These are phyloP conservation scores for Ridgeia piscesae DNA, from an alignment of 1,140 invertebrate genomes.

Conservation along the genomic window DNA sequence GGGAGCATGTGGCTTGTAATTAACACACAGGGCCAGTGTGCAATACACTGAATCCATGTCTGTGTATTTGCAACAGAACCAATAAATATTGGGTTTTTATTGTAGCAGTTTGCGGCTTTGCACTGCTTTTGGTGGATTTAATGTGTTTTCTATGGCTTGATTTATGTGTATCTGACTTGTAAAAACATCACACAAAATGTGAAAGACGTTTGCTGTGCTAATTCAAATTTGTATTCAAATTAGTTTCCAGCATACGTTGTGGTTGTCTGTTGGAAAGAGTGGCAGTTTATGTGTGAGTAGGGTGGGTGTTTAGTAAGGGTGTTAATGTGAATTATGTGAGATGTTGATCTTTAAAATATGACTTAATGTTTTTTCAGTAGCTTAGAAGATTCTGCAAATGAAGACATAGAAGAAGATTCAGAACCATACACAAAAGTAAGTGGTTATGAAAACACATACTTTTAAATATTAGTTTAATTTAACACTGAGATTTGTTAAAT, in stretches of 20 bases:
- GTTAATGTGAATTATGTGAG: too few species aligned
- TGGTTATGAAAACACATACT: neutral
- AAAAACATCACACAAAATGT: neutral
- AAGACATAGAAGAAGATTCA: neutral
- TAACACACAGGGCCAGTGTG: neutral
- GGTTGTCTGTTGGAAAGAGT: too few species aligned
- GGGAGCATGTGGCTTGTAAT: neutral
- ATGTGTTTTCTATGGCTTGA: neutral
- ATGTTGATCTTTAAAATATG: neutral
- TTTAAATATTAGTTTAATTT: neutral
- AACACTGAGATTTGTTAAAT: neutral
- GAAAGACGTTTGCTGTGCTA: neutral
- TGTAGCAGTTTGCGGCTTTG: neutral
- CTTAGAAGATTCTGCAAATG: neutral
- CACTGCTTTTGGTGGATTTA: neutral
- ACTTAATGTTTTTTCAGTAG: neutral
- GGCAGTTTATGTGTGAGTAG: too few species aligned
- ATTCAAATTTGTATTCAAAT: too few species aligned
- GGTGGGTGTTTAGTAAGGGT: too few species aligned
- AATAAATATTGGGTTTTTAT: neutral
- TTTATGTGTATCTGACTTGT: neutral
- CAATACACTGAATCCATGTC: neutral
- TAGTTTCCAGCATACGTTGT: neutral
- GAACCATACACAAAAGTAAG: neutral
- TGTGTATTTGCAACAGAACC: neutral